Conservation (phyloP, 2,888 invertebrate genomes). For the Salticus scenicus region DNA sequence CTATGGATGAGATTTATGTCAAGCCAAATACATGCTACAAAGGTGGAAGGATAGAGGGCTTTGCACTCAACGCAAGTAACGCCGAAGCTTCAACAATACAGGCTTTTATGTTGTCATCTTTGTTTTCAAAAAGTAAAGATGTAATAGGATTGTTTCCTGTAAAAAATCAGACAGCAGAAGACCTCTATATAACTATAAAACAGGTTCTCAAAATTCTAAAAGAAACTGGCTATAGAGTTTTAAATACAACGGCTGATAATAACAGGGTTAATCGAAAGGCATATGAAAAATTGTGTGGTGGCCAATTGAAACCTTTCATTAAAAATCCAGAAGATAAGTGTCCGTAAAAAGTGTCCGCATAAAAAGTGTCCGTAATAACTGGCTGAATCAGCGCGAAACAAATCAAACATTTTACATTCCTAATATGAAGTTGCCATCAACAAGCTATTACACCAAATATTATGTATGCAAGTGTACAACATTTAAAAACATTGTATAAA, state of each 20-base stretch:
- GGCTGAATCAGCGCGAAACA: neutral
- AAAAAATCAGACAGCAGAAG: slow-evolving; percentile 1
- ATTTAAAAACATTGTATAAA: neutral
- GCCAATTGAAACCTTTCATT: neutral
- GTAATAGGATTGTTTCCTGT: slow-evolving; percentile 20
- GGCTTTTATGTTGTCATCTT: neutral
- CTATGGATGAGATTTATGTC: neutral
- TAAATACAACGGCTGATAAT: neutral
- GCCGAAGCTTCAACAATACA: neutral
- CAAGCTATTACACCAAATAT: too few species aligned
- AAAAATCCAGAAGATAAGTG: neutral
- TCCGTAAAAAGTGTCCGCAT: neutral
- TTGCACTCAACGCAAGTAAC: neutral
- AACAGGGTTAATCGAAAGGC: slow-evolving; percentile 13
- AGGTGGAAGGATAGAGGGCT: neutral
- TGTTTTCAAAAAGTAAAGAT: slow-evolving; percentile 33
- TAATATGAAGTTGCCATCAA: neutral
- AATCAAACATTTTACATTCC: neutral
- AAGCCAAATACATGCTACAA: neutral
- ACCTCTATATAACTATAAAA: neutral
- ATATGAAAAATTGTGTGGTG: slow-evolving; percentile 4
- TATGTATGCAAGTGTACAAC: too few species aligned
- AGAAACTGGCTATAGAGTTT: neutral
- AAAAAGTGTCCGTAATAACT: neutral
- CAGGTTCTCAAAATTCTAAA: neutral